A percentile compares a stretch with the other conserved stretches of the same genome.
Conservation (phyloP, 2,888 invertebrate genomes). For the Octonoba sinensis region DNA sequence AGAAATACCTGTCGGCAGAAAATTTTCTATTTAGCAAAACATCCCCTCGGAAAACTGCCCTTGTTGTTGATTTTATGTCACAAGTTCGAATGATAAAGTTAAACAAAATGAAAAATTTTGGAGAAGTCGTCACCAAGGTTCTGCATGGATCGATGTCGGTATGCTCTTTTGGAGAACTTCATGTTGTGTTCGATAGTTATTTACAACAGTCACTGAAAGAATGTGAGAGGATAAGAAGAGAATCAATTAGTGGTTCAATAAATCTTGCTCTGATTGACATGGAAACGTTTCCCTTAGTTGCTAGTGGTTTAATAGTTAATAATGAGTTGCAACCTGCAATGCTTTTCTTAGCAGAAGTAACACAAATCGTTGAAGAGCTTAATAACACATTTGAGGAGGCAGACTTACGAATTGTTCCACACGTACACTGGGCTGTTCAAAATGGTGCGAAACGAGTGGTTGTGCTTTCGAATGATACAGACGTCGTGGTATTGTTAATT, state of each 20-base stretch:
- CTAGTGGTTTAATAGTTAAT: not conserved
- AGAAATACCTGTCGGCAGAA: not conserved
- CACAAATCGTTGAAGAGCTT: not conserved
- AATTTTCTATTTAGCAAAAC: not conserved
- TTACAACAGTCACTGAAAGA: not conserved
- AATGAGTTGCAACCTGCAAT: too few species aligned
- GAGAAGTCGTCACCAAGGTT: not conserved
- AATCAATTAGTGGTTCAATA: too few species aligned
- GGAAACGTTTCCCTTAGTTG: not conserved
- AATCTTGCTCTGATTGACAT: not conserved
- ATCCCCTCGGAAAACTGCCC: not conserved
- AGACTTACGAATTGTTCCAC: not conserved
- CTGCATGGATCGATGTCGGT: not conserved
- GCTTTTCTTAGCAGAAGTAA: not conserved
- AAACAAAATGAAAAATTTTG: too few species aligned
- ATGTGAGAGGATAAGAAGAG: not conserved
- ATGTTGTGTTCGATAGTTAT: not conserved
- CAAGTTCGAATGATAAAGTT: too few species aligned
- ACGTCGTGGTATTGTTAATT: not conserved
- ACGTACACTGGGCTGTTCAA: not conserved
- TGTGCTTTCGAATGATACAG: not conserved
- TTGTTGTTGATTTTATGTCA: too few species aligned
- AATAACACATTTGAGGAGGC: not conserved
- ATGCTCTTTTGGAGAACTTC: not conserved
- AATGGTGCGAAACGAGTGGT: not conserved